phyloP scores from a whole-genome alignment of 2,888 invertebrate species.

The Buathra laborator region DNA sequence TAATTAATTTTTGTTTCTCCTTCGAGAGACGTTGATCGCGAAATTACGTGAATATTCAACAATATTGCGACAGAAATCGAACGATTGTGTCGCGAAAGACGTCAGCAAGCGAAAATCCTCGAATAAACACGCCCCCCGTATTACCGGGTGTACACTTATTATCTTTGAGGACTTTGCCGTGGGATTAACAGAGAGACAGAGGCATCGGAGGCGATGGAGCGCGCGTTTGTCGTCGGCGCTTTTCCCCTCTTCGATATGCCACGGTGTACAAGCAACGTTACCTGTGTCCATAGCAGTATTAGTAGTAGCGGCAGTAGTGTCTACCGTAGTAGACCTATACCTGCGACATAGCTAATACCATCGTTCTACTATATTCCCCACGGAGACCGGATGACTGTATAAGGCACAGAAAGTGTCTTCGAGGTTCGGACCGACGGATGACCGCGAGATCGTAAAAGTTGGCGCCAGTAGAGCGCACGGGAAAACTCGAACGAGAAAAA shows the following conservation, averaged over 20 bases:
- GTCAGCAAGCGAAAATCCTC: constrained; percentile 44
- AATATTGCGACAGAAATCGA: constrained; percentile 9
- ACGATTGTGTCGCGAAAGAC: constrained; percentile 34
- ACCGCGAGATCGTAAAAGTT: constrained; percentile 72
- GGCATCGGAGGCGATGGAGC: constrained; percentile 34
- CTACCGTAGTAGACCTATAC: constrained; percentile 25
- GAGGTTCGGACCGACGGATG: constrained; percentile 67
- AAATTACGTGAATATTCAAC: neutral
- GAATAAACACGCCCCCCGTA: constrained; percentile 56
- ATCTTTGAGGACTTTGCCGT: constrained; percentile 62
- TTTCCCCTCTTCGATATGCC: neutral
- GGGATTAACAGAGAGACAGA: constrained; percentile 48
- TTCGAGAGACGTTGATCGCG: neutral
- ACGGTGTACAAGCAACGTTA: neutral
- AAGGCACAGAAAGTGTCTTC: constrained; percentile 30
- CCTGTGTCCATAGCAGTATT: neutral
- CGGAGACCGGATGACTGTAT: constrained; percentile 3
- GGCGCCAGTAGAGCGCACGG: constrained; percentile 67
- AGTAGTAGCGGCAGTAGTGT: constrained; percentile 1
- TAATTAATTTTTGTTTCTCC: neutral
- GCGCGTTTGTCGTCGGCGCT: constrained; percentile 17
- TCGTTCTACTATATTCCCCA: constrained; percentile 6
- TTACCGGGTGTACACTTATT: constrained; percentile 63
- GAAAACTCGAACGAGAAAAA: constrained; percentile 45
- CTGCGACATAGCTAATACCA: constrained; percentile 55